These are phyloP conservation scores for Kryptopterus vitreolus DNA, from an alignment of 2,797 vertebrate species.

Conservation along the genomic window DNA sequence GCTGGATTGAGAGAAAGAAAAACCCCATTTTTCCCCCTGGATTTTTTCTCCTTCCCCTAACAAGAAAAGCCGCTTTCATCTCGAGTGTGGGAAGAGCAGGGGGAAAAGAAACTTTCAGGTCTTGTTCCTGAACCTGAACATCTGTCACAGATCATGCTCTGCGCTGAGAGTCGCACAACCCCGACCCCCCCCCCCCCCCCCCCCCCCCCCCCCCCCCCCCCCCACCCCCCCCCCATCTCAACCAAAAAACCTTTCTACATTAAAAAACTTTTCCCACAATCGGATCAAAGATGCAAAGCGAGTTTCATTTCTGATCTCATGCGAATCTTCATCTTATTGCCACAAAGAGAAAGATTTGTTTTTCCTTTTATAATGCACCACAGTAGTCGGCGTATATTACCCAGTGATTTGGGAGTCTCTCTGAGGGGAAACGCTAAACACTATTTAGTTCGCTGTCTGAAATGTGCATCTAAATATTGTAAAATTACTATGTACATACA, in stretches of 20 bases:
- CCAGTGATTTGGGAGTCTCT: background rate
- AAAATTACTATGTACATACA: constrained; percentile 1
- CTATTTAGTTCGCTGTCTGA: background rate
- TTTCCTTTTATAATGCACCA: background rate
- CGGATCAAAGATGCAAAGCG: too few species aligned
- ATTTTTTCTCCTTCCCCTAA: constrained; percentile 14
- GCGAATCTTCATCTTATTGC: background rate
- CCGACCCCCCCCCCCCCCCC: background rate
- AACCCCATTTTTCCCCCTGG: constrained; percentile 22
- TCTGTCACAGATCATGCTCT: constrained; percentile 20
- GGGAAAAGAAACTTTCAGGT: constrained; percentile 12
- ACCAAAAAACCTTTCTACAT: too few species aligned
- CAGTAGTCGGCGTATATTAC: background rate
- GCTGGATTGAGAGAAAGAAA: too few species aligned
- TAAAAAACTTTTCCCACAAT: too few species aligned
- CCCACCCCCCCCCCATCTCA: too few species aligned
- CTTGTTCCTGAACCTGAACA: constrained; percentile 31
- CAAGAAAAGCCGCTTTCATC: constrained; percentile 41
- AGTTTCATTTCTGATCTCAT: constrained; percentile 1
- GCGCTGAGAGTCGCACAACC: background rate
- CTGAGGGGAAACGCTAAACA: background rate
- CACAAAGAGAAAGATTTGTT: background rate
- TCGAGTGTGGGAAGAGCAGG: constrained; percentile 28
- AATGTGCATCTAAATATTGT: background rate
- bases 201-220: too few species aligned